Base-by-base conservation (phyloP, 2,797 vertebrate genomes). In the Amniataba percoides region DNA sequence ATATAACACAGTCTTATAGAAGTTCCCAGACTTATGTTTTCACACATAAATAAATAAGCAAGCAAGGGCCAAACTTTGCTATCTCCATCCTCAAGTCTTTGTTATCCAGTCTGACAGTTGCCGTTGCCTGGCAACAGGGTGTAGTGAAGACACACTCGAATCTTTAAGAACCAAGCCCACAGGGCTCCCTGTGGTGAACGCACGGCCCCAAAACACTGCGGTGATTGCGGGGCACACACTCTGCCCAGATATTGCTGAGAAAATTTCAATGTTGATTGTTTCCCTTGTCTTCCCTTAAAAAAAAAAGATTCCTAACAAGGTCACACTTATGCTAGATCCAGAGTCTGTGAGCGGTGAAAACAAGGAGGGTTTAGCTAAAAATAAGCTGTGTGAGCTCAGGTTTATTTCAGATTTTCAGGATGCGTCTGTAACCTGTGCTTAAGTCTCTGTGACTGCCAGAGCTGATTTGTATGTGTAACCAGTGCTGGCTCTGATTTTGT, bases 91-190 rank as follows among this genome's bases (percentile, higher is more conserved):
- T 83, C 55, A 92, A 84, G 77, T 79, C 69, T 58, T 63, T 63
- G 78, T 68, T 85, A 86, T 84, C 71, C 75, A 77, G 64, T 80
- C 78, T 87, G 84, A 91, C 87, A 84, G 84, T 78, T 71, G 55
- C 86, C 45, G 94, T 96, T 95, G 94, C 95, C 86, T 92, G 86
- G 95, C 87, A 94, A 95, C 95, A 82, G 82, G 67, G 80, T 79
- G 77, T 82, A 56, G 14, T 62, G 77, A 69, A 72, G 84, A 78
- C 82, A 59, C 58, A 76, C 80, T 87, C 7, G 40, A 72, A 87
- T 92, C 72, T 89, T 87, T 85, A 81, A 86, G 65, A 55, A 87
- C 80, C 71, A 78, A 61, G 83, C 77, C 68, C 77, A 59, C 36
- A 83, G 69, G 86, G 79, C 74, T 87, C 89, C 75, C 69, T 71